Conservation (phyloP, 1,140 invertebrate species). For the Semibalanus balanoides region DNA sequence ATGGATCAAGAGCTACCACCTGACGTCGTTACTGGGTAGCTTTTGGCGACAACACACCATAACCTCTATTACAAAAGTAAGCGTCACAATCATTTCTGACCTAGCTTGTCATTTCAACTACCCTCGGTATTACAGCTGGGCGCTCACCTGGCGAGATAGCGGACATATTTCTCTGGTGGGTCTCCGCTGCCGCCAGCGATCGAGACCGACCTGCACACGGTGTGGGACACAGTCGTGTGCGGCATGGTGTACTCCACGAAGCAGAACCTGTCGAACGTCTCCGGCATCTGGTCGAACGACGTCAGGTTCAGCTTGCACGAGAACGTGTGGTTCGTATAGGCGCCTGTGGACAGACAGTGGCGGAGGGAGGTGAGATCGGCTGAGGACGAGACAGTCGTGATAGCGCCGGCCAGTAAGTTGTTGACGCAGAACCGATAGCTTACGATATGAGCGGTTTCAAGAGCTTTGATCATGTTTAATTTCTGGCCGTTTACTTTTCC, state of each 20-base stretch:
- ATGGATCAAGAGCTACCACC: no score
- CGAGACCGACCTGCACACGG: conserved; percentile 86
- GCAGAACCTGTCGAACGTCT: conserved; percentile 69
- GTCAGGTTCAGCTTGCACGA: conserved; percentile 84
- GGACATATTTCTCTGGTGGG: conserved; percentile 96
- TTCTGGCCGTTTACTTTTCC: no score
- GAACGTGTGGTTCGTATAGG: conserved; percentile 90
- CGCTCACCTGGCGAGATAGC: conserved; percentile 60
- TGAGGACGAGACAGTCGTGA: conserved; percentile 74
- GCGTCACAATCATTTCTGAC: no score
- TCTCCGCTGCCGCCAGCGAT: conserved; percentile 66
- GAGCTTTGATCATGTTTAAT: no score
- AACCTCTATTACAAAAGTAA: no score
- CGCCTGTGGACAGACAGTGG: conserved; percentile 51
- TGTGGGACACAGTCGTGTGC: conserved; percentile 90
- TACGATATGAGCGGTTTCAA: no score
- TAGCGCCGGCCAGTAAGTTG: no score
- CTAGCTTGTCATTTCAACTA: conserved; percentile 13
- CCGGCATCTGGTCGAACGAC: conserved; percentile 93
- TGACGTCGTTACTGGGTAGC: no score
- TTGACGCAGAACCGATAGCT: no score
- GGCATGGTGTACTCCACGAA: conserved; percentile 98
- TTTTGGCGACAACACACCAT: no score
- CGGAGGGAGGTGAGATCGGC: conserved; percentile 32
- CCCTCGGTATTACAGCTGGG: conserved; percentile 49